phyloP scores from a whole-genome alignment of 2,113 vertebrate genomes.

The Microcebus jonahi region DNA sequence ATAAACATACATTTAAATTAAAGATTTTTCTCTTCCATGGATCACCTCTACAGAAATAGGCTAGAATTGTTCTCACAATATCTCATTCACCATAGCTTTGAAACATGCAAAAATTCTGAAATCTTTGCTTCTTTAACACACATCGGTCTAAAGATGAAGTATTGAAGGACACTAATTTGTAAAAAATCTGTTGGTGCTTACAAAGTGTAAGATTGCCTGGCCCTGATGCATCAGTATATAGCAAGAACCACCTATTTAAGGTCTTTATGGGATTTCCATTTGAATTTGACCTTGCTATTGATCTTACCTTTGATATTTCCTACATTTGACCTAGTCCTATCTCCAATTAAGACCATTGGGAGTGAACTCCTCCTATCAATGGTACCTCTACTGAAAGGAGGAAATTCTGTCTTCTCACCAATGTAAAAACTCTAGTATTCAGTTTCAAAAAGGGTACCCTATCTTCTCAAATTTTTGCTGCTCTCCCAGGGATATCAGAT shows the following conservation, averaged over 20 bases:
- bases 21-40: not conserved
- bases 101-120: slow-evolving; percentile 5
- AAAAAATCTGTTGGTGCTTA: not conserved
- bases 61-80: not conserved
- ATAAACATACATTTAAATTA: not conserved
- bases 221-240: not conserved
- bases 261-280: not conserved
- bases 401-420: not conserved
- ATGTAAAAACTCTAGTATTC: not conserved
- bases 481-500: not conserved
- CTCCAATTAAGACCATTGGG: not conserved
- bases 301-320: not conserved
- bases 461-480: not conserved
- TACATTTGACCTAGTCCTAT: not conserved
- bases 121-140: not conserved
- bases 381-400: not conserved
- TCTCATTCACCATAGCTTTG: not conserved
- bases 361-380: fast-evolving
- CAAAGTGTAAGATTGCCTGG: not conserved
- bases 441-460: not conserved
- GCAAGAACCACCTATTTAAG: not conserved
- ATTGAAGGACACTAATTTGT: not conserved
- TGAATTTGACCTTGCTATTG: not conserved
- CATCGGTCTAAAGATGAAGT: not conserved
- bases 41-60: not conserved